Percentiles rank a stretch among this genome's conserved stretches.
Evolutionary conservation across 2,888 invertebrate species (phyloP).

Genomic region (Panzeria rudis): DNA sequence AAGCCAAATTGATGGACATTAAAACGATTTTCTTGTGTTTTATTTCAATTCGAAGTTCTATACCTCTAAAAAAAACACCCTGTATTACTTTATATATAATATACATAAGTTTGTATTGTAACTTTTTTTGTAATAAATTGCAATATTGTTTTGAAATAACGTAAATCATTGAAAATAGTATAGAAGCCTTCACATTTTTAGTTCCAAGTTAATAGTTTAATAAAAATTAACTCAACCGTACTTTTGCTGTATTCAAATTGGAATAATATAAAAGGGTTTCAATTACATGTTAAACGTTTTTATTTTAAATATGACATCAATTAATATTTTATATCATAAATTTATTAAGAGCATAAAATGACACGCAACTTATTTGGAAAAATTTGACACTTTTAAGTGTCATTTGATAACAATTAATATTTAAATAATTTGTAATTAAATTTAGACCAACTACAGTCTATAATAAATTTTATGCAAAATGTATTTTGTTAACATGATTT

Average conservation of each 20-base stretch:
- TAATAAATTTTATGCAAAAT: background rate
- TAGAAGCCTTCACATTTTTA: too few species aligned
- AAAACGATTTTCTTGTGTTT: too few species aligned
- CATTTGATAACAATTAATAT: slow-evolving; percentile 5
- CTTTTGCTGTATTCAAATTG: background rate
- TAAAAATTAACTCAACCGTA: background rate
- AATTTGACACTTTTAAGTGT: slow-evolving; percentile 13
- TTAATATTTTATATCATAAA: background rate
- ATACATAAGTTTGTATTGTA: too few species aligned
- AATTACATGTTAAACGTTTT: background rate
- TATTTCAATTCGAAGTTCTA: too few species aligned
- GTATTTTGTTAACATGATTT: background rate
- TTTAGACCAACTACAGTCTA: background rate
- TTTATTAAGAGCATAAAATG: background rate
- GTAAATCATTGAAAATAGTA: too few species aligned
- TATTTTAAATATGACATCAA: background rate
- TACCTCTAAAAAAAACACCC: too few species aligned
- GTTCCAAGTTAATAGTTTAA: too few species aligned
- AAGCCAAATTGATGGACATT: too few species aligned
- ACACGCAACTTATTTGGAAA: background rate
- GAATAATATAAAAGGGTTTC: background rate
- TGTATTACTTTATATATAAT: too few species aligned
- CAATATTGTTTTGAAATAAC: too few species aligned
- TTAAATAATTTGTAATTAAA: slow-evolving; percentile 1
- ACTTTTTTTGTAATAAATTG: too few species aligned